Evolutionary conservation across 2,797 vertebrate species (phyloP), one percentile per base, ranked within the genome.

Genomic region (Ciconia nigra): DNA sequence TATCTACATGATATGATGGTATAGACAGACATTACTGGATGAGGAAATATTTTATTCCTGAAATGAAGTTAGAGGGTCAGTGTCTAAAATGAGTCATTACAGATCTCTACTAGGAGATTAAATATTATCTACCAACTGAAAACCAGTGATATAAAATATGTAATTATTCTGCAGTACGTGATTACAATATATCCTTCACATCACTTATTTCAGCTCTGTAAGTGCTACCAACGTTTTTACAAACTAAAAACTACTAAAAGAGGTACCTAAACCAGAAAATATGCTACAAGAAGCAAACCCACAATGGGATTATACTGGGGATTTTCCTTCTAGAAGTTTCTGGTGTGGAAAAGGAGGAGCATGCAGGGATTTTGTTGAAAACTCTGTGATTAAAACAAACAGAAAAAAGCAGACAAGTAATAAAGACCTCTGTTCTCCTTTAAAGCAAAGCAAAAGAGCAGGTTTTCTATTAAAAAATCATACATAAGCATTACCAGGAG

Each of bases 41-140:
- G 95, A 94, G 95, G 85, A 96, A 97, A 96, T 91, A 96, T 62
- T 96, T 93, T 83, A 96, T 96, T 96, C 65, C 55, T 91, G 91
- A 97, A 96, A 97, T 57, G 71, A 97, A 96, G 87, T 96, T 95
- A 97, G 83, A 89, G 96, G 94, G 95, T 95, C 95, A 96, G 90
- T 92, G 91, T 95, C 78, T 97, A 94, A 96, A 97, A 96, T 66
- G 51, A 83, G 67, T 85, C 89, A 90, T 96, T 95, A 93, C 70
- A 84, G 86, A 97, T 97, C 90, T 94, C 91, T 90, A 65, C 83
- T 28, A 95, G 21, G 62, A 94, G 92, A 98, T 96, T 89, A 97
- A 95, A 76, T 88, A 95, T 72, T 95, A 97, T 72, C 92, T 89
- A 90, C 82, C 73, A 83, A 92, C 62, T 93, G 89, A 97, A 96